Evolutionary conservation across 1,140 invertebrate species (phyloP).

Genomic region (Diuraphis noxia): DNA sequence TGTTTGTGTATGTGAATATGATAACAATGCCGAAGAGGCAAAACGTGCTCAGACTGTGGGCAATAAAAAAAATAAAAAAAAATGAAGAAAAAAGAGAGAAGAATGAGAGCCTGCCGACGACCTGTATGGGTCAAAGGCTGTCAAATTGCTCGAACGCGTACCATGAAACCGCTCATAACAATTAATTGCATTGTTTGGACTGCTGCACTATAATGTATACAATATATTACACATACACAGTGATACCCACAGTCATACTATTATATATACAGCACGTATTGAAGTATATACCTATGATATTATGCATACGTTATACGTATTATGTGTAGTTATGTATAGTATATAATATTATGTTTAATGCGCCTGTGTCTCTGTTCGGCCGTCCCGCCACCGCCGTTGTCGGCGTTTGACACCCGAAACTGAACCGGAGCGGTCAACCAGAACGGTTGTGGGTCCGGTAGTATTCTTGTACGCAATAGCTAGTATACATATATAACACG

Average conservation of each 20-base stretch:
- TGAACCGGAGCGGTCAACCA: conserved; percentile 40
- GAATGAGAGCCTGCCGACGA: conserved; percentile 44
- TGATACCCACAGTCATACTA: background rate
- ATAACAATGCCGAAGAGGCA: conserved; percentile 48
- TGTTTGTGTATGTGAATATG: background rate
- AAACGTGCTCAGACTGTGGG: conserved; percentile 51
- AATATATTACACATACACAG: background rate
- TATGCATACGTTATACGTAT: background rate
- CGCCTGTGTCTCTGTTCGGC: background rate
- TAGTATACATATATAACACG: background rate
- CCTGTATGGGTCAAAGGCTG: conserved; percentile 45
- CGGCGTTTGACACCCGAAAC: conserved; percentile 43
- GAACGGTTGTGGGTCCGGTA: conserved; percentile 23
- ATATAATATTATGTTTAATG: conserved; percentile 1
- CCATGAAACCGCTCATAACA: conserved; percentile 46
- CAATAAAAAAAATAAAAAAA: conserved; percentile 45
- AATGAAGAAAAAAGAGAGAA: background rate
- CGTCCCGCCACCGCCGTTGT: background rate
- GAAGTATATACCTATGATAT: background rate
- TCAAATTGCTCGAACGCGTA: conserved; percentile 41
- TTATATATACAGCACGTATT: background rate
- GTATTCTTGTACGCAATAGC: background rate
- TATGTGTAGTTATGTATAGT: background rate
- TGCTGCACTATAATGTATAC: background rate
- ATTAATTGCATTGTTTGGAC: conserved; percentile 52